phyloP scores from a whole-genome alignment of 2,888 invertebrate species.

The Epistrophella euchroma region DNA sequence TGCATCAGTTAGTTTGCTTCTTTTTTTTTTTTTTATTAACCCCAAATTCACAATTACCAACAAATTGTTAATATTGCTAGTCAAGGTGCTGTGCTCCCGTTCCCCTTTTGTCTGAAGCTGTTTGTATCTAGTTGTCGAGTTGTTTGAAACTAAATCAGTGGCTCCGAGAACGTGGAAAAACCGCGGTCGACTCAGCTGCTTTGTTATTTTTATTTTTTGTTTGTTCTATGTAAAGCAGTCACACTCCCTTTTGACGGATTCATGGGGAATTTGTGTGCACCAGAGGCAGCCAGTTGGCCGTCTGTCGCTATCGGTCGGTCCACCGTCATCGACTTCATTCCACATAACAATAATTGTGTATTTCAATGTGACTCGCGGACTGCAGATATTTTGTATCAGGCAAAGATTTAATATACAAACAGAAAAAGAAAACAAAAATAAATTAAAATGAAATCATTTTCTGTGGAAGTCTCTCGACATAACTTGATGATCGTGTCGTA shows the following conservation, averaged over 20 bases:
- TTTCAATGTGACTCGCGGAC: background rate
- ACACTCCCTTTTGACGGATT: constrained; percentile 2
- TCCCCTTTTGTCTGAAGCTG: background rate
- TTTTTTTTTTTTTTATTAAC: background rate
- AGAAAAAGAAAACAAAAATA: background rate
- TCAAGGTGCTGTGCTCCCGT: background rate
- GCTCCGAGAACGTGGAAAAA: constrained; percentile 1
- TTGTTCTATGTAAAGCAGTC: background rate
- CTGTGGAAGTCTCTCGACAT: background rate
- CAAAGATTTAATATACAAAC: constrained; percentile 2
- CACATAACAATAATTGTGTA: background rate
- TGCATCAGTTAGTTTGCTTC: background rate
- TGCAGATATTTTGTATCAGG: background rate
- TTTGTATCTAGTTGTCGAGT: background rate
- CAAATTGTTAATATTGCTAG: constrained; percentile 11
- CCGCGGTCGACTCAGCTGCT: background rate
- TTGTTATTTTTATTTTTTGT: background rate
- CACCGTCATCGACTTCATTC: background rate
- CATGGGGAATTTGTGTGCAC: background rate
- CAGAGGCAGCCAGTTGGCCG: background rate
- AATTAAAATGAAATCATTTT: constrained; percentile 1
- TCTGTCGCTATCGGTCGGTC: too few species aligned
- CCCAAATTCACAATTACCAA: constrained; percentile 10
- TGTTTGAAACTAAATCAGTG: background rate
- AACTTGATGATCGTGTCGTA: background rate